Evolutionary conservation across 2,888 invertebrate genomes (phyloP).

Genomic region (Leucania comma): DNA sequence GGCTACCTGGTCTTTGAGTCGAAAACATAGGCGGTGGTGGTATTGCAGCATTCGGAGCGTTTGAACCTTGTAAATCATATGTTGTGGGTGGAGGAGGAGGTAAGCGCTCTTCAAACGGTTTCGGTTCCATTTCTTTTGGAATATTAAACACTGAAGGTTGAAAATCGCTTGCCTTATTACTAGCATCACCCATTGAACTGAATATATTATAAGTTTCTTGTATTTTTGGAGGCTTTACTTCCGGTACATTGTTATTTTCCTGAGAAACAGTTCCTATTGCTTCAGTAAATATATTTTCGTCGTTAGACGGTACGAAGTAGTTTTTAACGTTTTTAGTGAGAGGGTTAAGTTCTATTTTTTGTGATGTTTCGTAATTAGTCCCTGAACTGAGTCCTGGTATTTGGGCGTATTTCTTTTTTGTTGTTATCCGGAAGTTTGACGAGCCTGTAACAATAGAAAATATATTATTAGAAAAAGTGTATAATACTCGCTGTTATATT

Average conservation of each 20-base stretch:
- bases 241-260: slow-evolving; percentile 28
- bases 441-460: slow-evolving; percentile 81
- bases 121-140: slow-evolving; percentile 30
- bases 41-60: slow-evolving; percentile 67
- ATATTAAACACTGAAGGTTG: slow-evolving; percentile 27
- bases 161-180: slow-evolving; percentile 31
- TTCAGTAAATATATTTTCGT: slow-evolving; percentile 27
- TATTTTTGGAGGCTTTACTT: slow-evolving; percentile 33
- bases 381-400: slow-evolving; percentile 93
- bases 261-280: neutral
- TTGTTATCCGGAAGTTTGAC: slow-evolving; percentile 92
- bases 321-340: slow-evolving; percentile 57
- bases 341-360: slow-evolving; percentile 60
- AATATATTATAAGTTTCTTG: slow-evolving; percentile 62
- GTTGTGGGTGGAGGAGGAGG: slow-evolving; percentile 28
- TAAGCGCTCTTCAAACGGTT: slow-evolving; percentile 38
- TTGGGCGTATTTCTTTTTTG: slow-evolving; percentile 94
- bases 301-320: slow-evolving; percentile 61
- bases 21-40: slow-evolving; percentile 88
- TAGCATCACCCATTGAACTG: slow-evolving; percentile 28
- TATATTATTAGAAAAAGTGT: neutral
- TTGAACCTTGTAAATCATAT: slow-evolving; percentile 28
- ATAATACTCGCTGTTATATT: too few species aligned
- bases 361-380: slow-evolving; percentile 63
- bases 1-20: slow-evolving; percentile 71